A percentile compares a stretch with the other conserved stretches of the same genome.
Conservation (phyloP, 2,113 vertebrate species). For the Pollimyrus isidori region DNA sequence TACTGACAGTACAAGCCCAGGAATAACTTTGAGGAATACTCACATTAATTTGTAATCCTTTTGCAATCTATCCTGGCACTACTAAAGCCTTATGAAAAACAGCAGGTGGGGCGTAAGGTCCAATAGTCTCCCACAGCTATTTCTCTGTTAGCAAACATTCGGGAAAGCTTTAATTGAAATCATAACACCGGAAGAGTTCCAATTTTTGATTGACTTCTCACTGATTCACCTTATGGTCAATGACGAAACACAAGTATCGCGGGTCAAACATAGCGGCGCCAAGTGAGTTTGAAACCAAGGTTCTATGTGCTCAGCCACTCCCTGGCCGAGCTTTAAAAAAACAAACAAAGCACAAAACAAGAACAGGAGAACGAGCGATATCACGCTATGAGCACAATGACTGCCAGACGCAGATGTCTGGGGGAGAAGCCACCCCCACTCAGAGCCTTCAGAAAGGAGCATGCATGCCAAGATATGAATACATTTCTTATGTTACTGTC, state of each 20-base stretch:
- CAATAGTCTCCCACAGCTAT: not conserved
- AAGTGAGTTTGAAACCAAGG: not conserved
- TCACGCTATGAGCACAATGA: not conserved
- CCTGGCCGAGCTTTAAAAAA: not conserved
- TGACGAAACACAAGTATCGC: not conserved
- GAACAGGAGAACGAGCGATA: not conserved
- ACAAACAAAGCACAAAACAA: not conserved
- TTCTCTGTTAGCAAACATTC: not conserved
- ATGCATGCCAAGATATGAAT: not conserved
- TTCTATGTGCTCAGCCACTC: not conserved
- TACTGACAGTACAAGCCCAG: constrained; percentile 9
- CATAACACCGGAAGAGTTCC: not conserved
- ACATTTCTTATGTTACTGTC: not conserved
- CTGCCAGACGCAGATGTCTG: not conserved
- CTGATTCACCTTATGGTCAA: not conserved
- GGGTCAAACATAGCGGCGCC: not conserved
- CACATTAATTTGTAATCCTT: constrained; percentile 4
- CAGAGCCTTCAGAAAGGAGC: not conserved
- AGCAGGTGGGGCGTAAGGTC: not conserved
- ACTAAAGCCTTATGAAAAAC: not conserved
- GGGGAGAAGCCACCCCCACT: not conserved
- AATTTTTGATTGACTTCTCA: constrained; percentile 2
- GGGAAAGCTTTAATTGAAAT: not conserved
- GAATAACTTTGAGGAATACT: not conserved
- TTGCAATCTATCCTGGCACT: not conserved